Evolutionary conservation across 2,888 invertebrate genomes (phyloP), one percentile per base, ranked within the genome.

Genomic region (Nasonovia ribisnigri): DNA sequence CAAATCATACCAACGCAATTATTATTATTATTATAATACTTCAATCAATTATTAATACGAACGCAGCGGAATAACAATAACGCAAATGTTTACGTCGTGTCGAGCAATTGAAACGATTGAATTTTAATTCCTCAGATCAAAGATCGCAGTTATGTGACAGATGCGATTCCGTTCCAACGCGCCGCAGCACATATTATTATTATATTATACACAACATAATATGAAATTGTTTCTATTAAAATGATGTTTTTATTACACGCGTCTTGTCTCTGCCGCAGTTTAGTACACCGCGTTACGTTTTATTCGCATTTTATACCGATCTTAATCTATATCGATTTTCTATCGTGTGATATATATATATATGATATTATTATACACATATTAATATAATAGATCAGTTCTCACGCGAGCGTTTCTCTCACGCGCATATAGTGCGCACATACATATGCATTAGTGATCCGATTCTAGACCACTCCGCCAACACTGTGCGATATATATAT

Each of bases 71-170:
- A 51, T n/a, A 54, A 88, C 24, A 88, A 88, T 54, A 54, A 51
- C 87, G 84, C 43, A 88, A 54, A 43, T 84, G 90, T 90, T 90
- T 90, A 90, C 90, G 51, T 84, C 43, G n/a, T 10, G 51, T 43
- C 42, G 84, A 54, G 51, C 51, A 88, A 88, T 88, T 54, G 88
- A 88, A 88, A 57, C 29, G 36, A 54, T 88, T 36, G 54, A 36
- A 42, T 88, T 88, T 88, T 51, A 51, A 88, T 88, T 88, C 10
- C 36, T 36, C n/a, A 26, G 88, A 88, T 54, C 88, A 88, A 26
- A 54, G 54, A 57, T 54, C 88, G 36, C 42, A 54, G 88, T n/a
- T 8, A 29, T 20, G 6, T 6, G 6, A 51, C 88, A 88, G 42
- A 57, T 36, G 54, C 88, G 88, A 42, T 54, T 42, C 46, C 13